Base-by-base conservation (phyloP, 1,140 invertebrate genomes). In the Ylistrum balloti region DNA sequence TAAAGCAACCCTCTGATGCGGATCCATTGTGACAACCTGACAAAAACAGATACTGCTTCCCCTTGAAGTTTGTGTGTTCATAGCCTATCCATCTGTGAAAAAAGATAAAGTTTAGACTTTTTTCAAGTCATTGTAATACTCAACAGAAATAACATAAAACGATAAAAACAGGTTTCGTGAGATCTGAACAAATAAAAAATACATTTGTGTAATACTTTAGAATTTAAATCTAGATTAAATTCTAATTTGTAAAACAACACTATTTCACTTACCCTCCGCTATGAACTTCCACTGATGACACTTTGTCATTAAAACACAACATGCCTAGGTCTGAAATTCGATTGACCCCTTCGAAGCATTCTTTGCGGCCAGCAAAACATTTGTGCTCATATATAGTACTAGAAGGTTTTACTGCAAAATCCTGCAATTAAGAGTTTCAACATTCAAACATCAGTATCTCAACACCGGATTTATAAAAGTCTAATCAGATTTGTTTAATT, bases 11-110 rank as follows among this genome's bases (percentile, higher is more conserved):
- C n/a, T 74, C 56, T 74, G 56, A 74, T 7, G 56, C 56, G 0
- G 56, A 74, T 2, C 56, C 56, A 28, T 74, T 74, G 56, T 74
- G 56, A 28, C 56, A n/a, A 5, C 56, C 56, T 5, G 56, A 28
- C 56, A 74, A 74, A 74, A 74, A 74, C n/a, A 74, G 56, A 11
- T 74, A 74, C 56, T 74, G 56, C 56, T 74, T 74, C 22, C 56
- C 56, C 15, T n/a, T 74, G 56, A 74, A n/a, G 56, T 11, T 3
- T 1, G 22, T 5, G 17, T 74, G 56, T 28, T 74, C 22, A 28
- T 28, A 74, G 11, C 56, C 56, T n/a, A 74, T 17, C 22, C n/a
- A 74, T n/a, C 56, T 74, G 56, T n/a, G 11, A 17, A n/a, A 74
- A 28, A 74, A 74, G 3, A 38, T 38, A 7, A 38, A 38, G 35